Evolutionary conservation across 2,888 invertebrate genomes (phyloP), one percentile per base, ranked within the genome.

Genomic region (Andrena marginata): DNA sequence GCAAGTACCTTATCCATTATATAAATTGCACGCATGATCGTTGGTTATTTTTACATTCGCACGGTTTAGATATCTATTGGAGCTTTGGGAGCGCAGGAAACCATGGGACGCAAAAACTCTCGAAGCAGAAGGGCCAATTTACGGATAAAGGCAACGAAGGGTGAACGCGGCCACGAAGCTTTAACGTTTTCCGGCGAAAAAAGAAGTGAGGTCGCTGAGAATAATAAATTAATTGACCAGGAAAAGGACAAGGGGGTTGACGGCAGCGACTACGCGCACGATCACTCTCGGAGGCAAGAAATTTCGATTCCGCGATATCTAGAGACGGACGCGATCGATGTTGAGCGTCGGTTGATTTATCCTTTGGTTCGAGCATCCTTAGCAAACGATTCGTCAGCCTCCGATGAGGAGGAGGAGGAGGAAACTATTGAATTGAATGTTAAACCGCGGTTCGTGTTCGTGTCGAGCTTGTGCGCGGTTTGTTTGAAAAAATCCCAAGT

Each of bases 391-490:
- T 8, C 8, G 1, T 51, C 29, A 2, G 1, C 23, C 23, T 23
- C 23, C 23, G 70, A 33, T 16, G 33, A 10, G 26, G 65, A 42
- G 3, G 42, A 95, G 80, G 95, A 95, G 33, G 96, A 95, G 51
- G 95, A 96, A 74, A 95, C 95, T 73, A 94, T 96, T 65, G 95
- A 96, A 67, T 96, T 96, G 88, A 95, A 96, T 83, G 96, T 96
- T 83, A 96, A 95, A 89, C 96, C 96, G 71, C 95, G 97, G 10
- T 95, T 95, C 90, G 96, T 96, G 16, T 97, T 96, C 90, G 93
- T 96, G 48, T 95, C 95, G 59, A 96, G 95, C 81, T 93, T 95
- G 5, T 97, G 97, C 83, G 92, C 91, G 67, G 84, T 91, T 16
- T 93, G 93, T 88, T 86, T 91, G 90, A 65, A 90, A 31, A 54